Evolutionary conservation across 2,888 invertebrate genomes (phyloP).

Genomic region (Philopedon plagiatum): DNA sequence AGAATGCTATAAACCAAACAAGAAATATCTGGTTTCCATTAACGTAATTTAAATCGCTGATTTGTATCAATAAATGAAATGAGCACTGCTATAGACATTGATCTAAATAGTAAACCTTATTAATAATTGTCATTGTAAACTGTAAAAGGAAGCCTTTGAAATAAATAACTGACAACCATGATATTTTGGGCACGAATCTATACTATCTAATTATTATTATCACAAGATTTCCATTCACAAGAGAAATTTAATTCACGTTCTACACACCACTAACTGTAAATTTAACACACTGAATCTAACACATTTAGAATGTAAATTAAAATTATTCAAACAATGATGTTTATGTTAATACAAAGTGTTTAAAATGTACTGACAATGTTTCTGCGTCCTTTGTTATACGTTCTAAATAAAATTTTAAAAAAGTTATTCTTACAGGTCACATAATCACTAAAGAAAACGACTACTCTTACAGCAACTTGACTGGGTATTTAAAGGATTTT

Average conservation of each 20-base stretch:
- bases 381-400: not conserved
- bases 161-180: not conserved
- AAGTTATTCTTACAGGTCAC: no score
- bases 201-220: conserved; percentile 20
- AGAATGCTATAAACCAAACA: no score
- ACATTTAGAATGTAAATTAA: conserved; percentile 27
- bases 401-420: no score
- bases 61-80: no score
- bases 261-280: conserved; percentile 21
- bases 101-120: no score
- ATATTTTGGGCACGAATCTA: conserved; percentile 11
- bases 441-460: no score
- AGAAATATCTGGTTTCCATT: no score
- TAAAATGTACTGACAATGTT: not conserved
- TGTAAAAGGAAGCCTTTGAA: conserved; percentile 7
- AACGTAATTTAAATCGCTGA: no score
- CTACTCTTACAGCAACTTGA: no score
- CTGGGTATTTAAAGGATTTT: no score
- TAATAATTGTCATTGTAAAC: no score
- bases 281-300: conserved; percentile 41
- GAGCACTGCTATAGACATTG: no score
- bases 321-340: conserved; percentile 10
- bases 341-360: not conserved
- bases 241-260: conserved; percentile 2
- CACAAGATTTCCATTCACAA: conserved; percentile 22